Evolutionary conservation across 2,113 vertebrate genomes (phyloP).

Genomic region (Pseudonaja textilis): DNA sequence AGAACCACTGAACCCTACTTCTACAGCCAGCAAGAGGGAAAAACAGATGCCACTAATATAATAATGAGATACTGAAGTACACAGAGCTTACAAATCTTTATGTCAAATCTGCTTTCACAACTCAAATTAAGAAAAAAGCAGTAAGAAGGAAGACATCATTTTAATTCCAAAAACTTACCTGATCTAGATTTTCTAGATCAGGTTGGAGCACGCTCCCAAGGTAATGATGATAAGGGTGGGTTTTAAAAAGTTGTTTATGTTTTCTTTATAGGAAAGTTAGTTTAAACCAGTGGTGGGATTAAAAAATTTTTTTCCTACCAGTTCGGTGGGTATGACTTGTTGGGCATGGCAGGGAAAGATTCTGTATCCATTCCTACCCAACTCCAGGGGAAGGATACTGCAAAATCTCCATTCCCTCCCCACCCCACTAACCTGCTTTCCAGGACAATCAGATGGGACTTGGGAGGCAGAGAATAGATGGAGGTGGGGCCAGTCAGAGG

Average conservation of each 20-base stretch:
- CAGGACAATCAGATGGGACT: too few relatives aligned
- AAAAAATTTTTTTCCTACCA: too few relatives aligned
- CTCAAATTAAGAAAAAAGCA: not conserved
- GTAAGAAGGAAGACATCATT: not conserved
- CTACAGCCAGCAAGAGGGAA: not conserved
- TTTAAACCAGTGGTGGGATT: too few relatives aligned
- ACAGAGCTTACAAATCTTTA: not conserved
- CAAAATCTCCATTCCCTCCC: too few relatives aligned
- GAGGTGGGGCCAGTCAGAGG: too few relatives aligned
- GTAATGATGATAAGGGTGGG: not conserved
- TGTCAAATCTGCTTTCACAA: not conserved
- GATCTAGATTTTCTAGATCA: not conserved
- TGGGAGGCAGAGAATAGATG: too few relatives aligned
- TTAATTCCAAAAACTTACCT: not conserved
- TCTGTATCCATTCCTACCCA: too few relatives aligned
- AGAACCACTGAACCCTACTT: not conserved
- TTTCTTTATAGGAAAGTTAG: not conserved
- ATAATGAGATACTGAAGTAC: not conserved
- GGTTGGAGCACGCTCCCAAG: not conserved
- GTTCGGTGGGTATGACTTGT: too few relatives aligned
- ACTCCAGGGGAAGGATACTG: too few relatives aligned
- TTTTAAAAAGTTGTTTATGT: rapidly evolving
- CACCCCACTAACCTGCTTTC: too few relatives aligned
- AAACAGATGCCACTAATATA: not conserved
- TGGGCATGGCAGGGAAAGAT: too few relatives aligned